Percentiles rank a stretch among this genome's conserved stretches.
Conservation (phyloP, 2,113 vertebrate species). For the Silurus glanis region DNA sequence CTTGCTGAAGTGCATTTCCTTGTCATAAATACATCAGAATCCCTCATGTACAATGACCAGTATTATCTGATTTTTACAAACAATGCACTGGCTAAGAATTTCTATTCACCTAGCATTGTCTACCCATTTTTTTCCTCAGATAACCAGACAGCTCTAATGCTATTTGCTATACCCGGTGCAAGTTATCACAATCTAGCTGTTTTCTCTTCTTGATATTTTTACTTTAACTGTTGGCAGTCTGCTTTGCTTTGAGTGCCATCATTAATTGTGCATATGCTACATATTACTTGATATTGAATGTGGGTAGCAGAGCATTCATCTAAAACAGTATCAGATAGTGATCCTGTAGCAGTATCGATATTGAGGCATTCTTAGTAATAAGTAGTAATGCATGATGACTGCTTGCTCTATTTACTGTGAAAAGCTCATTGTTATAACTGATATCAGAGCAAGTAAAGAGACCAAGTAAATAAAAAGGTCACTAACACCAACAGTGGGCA, state of each 20-base stretch:
- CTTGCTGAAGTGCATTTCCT: background rate
- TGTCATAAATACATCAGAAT: background rate
- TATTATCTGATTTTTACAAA: background rate
- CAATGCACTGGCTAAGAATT: background rate
- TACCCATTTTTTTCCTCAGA: background rate
- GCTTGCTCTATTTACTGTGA: background rate
- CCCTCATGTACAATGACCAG: background rate
- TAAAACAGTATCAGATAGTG: background rate
- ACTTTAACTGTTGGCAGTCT: background rate
- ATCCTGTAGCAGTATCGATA: background rate
- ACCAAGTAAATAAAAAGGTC: background rate
- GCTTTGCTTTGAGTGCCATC: background rate
- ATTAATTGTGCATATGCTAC: background rate
- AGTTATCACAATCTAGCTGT: background rate
- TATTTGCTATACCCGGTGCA: background rate
- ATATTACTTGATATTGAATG: background rate
- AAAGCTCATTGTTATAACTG: background rate
- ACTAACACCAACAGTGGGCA: background rate
- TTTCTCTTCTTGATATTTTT: background rate
- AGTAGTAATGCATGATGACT: background rate
- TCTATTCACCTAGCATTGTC: background rate
- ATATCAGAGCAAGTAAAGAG: background rate
- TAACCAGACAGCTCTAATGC: background rate
- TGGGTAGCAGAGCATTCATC: background rate
- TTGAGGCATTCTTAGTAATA: background rate